Conservation (phyloP, 1,140 invertebrate genomes). For the Prorops nasuta region DNA sequence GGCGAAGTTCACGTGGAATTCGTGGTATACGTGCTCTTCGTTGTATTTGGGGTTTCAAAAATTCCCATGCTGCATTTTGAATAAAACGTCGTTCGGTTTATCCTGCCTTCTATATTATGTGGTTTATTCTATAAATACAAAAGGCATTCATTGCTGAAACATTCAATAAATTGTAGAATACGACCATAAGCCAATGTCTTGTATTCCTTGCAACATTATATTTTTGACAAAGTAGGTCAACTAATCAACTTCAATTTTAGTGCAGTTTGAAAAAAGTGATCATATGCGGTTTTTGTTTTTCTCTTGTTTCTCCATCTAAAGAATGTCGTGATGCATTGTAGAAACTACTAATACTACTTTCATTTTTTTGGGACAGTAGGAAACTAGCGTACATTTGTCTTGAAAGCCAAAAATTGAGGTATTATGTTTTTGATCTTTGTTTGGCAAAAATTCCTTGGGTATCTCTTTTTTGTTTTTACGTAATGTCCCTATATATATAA, state of each 20-base stretch:
- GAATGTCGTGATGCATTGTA: background rate
- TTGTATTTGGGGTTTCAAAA: background rate
- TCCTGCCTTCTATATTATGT: background rate
- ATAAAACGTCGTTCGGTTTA: background rate
- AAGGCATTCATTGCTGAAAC: background rate
- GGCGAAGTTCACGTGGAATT: background rate
- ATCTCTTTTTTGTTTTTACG: too few species aligned
- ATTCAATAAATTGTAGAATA: slow-evolving; percentile 3
- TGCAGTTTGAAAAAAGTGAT: background rate
- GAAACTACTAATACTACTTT: slow-evolving; percentile 1
- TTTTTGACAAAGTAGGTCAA: background rate
- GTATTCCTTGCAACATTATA: background rate
- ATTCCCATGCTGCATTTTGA: background rate
- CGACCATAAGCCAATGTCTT: background rate
- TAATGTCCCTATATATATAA: too few species aligned
- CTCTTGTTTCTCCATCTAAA: background rate
- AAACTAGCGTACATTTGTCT: background rate
- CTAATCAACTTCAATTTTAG: background rate
- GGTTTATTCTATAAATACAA: background rate
- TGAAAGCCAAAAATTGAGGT: background rate
- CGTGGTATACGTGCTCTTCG: background rate
- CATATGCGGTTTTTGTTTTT: background rate
- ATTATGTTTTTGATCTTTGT: background rate
- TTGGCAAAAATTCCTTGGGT: too few species aligned
- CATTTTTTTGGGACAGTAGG: background rate